Percentiles rank a stretch among this genome's conserved stretches.
phyloP scores from a whole-genome alignment of 2,888 invertebrate genomes.

The Euplexia lucipara region DNA sequence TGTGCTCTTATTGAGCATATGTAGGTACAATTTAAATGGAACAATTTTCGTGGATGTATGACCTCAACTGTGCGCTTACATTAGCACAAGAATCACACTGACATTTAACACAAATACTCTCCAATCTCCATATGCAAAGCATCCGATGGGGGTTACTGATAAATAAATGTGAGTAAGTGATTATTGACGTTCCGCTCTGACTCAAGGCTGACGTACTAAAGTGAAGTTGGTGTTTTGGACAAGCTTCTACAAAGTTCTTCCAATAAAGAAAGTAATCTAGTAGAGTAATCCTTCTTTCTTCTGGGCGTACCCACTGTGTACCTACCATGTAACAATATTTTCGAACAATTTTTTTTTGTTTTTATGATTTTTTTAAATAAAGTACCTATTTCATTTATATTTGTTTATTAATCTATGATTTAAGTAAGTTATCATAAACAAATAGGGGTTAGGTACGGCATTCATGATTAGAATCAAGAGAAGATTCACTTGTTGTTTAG shows the following conservation, averaged over 20 bases:
- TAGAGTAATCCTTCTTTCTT: too few relatives aligned
- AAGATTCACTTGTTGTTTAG: not conserved
- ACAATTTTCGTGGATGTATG: constrained; percentile 51
- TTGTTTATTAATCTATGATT: not conserved
- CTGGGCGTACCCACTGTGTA: too few relatives aligned
- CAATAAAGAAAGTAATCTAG: constrained; percentile 6
- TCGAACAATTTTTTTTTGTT: too few relatives aligned
- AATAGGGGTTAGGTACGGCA: too few relatives aligned
- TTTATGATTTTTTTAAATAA: too few relatives aligned
- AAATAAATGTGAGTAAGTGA: constrained; percentile 74
- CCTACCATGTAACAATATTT: too few relatives aligned
- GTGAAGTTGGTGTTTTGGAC: not conserved
- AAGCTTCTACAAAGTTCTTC: not conserved
- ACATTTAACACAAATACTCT: constrained; percentile 76
- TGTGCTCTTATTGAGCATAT: not conserved
- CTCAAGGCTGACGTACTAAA: constrained; percentile 24
- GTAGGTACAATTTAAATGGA: constrained; percentile 39
- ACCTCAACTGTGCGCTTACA: constrained; percentile 53
- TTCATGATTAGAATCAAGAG: too few relatives aligned
- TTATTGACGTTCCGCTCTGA: constrained; percentile 60
- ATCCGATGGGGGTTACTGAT: constrained; percentile 74
- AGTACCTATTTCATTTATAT: too few relatives aligned
- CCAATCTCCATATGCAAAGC: constrained; percentile 73
- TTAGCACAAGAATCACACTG: constrained; percentile 64
- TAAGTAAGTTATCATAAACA: too few relatives aligned